Evolutionary conservation across 2,888 invertebrate genomes (phyloP), one percentile per base, ranked within the genome.

Genomic region (Apomyelois bistriatella): DNA sequence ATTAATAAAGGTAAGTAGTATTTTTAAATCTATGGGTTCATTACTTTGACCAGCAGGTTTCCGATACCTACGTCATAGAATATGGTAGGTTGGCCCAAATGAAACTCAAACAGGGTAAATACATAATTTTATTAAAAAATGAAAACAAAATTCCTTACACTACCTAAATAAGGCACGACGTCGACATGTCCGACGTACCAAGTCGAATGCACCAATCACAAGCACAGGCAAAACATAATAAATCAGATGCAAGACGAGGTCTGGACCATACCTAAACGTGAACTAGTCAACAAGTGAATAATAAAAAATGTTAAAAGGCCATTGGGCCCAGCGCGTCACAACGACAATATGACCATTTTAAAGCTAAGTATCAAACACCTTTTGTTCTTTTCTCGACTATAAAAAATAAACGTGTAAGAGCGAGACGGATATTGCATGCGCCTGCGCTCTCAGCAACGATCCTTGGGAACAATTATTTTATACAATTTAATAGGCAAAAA

Each of bases 41-140:
- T n/a, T n/a, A n/a, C n/a, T n/a, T n/a, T n/a, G n/a, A n/a, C n/a
- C n/a, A n/a, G n/a, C n/a, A n/a, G n/a, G n/a, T n/a, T n/a, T n/a
- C n/a, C n/a, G n/a, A n/a, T n/a, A n/a, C n/a, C n/a, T n/a, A n/a
- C n/a, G n/a, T n/a, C n/a, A n/a, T n/a, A n/a, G n/a, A n/a, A 22
- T 22, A 22, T 22, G 5, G 3, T 3, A 22, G 22, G 22, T 22
- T 22, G 22, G 22, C 22, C 22, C 28, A 48, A 65, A 66, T 70
- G 65, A 61, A 79, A 73, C 76, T 63, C 61, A 65, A 15, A 53
- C 10, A 57, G 54, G 74, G 68, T 79, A 82, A 86, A 87, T 87
- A 88, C 78, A 80, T 82, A 79, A 65, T 81, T 89, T 89, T 87
- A 89, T 87, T 89, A 89, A 76, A 88, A 89, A 89, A 84, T 84